These are phyloP conservation scores for Calameuta idolon DNA, from an alignment of 2,888 invertebrate species.

Conservation along the genomic window DNA sequence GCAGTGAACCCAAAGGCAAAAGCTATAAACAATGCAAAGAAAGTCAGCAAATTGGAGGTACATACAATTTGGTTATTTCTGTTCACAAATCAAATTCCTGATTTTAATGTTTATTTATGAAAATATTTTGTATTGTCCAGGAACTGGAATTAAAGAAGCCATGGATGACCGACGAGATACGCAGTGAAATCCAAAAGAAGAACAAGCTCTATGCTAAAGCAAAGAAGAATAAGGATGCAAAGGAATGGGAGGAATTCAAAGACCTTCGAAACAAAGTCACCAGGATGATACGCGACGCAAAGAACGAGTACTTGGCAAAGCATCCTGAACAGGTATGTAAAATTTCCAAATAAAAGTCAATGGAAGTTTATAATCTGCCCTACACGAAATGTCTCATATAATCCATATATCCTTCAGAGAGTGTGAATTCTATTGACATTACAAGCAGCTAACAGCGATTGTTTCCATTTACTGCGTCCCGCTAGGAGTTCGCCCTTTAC, in stretches of 20 bases:
- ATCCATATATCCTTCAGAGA: not conserved
- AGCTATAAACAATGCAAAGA: constrained; percentile 48
- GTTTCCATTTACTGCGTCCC: not conserved
- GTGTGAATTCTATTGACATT: not conserved
- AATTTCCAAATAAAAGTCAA: not conserved
- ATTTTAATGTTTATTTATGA: not conserved
- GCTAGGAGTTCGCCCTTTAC: not conserved
- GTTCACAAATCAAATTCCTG: not conserved
- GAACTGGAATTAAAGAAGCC: constrained; percentile 62
- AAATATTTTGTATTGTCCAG: constrained; percentile 32
- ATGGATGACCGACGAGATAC: constrained; percentile 65
- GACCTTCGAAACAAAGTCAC: constrained; percentile 64
- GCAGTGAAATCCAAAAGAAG: constrained; percentile 63
- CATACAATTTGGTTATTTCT: constrained; percentile 6
- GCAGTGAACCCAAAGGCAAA: constrained; percentile 53
- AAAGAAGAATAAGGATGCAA: constrained; percentile 62
- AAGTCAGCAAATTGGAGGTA: constrained; percentile 58
- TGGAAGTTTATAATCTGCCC: not conserved
- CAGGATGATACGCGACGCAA: constrained; percentile 64
- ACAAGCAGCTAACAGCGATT: not conserved
- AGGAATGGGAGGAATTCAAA: constrained; percentile 64
- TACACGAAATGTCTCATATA: not conserved
- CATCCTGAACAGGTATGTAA: constrained; percentile 60
- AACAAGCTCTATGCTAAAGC: constrained; percentile 63
- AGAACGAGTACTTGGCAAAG: constrained; percentile 62